Conservation (phyloP, 2,113 vertebrate genomes). For the Hemibagrus wyckioides region DNA sequence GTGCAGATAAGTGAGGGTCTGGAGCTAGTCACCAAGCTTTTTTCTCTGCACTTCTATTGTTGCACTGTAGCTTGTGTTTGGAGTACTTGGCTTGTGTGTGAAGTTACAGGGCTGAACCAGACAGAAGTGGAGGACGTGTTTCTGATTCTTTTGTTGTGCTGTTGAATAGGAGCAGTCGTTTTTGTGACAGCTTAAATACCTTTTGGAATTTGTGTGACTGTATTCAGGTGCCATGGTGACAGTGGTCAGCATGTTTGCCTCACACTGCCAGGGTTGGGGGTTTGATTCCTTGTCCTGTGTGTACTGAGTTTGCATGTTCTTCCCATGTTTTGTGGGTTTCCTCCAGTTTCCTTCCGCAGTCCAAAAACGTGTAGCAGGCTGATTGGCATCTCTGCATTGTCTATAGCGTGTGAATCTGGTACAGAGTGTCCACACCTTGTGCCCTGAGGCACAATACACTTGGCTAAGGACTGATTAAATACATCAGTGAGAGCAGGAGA, state of each 20-base stretch:
- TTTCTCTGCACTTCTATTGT: neutral
- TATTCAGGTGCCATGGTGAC: neutral
- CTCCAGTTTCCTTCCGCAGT: too few species aligned
- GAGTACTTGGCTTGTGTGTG: too few species aligned
- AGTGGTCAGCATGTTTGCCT: too few species aligned
- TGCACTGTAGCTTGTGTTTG: neutral
- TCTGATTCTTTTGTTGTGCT: neutral
- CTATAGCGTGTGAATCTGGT: too few species aligned
- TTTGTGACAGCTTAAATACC: neutral
- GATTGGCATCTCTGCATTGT: too few species aligned
- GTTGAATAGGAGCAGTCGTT: neutral
- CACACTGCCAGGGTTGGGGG: too few species aligned
- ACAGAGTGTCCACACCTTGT: too few species aligned
- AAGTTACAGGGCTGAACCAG: neutral
- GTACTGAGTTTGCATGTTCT: too few species aligned
- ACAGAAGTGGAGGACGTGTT: neutral
- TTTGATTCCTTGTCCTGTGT: too few species aligned
- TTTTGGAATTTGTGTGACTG: slow-evolving; percentile 1
- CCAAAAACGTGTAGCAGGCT: too few species aligned
- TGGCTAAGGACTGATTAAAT: neutral
- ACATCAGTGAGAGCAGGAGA: neutral
- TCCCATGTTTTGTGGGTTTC: too few species aligned
- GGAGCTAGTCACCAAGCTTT: neutral
- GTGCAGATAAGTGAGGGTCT: neutral
- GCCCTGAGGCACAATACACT: too few species aligned